A percentile compares a stretch with the other conserved stretches of the same genome.
These are phyloP conservation scores for Xenops minutus DNA, from an alignment of 2,797 vertebrate species.

Conservation along the genomic window DNA sequence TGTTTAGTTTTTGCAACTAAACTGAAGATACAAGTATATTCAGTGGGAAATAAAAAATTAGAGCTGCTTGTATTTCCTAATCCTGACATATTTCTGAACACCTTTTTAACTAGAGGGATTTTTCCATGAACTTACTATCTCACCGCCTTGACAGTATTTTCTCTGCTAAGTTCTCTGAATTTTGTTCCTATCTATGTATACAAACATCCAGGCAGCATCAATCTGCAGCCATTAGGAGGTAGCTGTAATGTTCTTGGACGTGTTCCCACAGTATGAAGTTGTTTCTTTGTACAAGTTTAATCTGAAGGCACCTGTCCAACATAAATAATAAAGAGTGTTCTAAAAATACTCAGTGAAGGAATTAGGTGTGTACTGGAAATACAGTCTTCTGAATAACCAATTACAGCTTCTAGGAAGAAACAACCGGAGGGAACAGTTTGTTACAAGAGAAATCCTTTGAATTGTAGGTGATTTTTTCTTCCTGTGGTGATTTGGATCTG, in stretches of 20 bases:
- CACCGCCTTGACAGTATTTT: background rate
- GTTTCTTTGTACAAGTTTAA: constrained; percentile 73
- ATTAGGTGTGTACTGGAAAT: constrained; percentile 83
- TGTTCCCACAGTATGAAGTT: constrained; percentile 70
- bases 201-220: constrained; percentile 53
- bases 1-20: background rate
- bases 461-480: constrained; percentile 95
- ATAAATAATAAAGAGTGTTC: constrained; percentile 81
- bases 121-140: background rate
- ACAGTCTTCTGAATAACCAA: constrained; percentile 62
- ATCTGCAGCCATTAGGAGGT: constrained; percentile 61
- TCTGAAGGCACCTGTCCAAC: constrained; percentile 83
- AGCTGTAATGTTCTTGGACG: constrained; percentile 55
- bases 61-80: background rate
- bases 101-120: background rate
- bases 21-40: background rate
- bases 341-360: constrained; percentile 83
- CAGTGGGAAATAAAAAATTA: background rate
- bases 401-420: constrained; percentile 60
- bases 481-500: constrained; percentile 96
- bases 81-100: background rate
- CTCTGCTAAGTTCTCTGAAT: constrained; percentile 25
- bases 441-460: constrained; percentile 60
- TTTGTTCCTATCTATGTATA: constrained; percentile 8
- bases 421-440: constrained; percentile 44